phyloP scores from a whole-genome alignment of 2,888 invertebrate species.

The Philhelius pedissequus region DNA sequence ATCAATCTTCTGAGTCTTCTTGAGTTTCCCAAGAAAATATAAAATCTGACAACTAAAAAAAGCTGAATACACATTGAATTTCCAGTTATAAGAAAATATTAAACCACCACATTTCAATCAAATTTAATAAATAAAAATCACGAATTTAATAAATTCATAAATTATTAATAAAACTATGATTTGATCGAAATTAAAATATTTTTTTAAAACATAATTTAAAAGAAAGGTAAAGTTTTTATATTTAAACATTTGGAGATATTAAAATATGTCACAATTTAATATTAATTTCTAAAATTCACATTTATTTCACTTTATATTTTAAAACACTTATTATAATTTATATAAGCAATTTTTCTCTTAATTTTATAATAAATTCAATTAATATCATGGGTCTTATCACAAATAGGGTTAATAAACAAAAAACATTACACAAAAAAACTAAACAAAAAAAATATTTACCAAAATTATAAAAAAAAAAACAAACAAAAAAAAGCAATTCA shows the following conservation, averaged over 20 bases:
- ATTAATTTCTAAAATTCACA: not conserved
- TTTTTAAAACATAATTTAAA: too few relatives aligned
- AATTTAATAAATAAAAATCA: too few relatives aligned
- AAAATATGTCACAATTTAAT: not conserved
- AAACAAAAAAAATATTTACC: slow-evolving; percentile 40
- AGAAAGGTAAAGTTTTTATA: too few relatives aligned
- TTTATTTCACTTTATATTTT: not conserved
- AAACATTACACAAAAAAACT: slow-evolving; percentile 28
- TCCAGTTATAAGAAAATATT: too few relatives aligned
- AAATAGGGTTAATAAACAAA: slow-evolving; percentile 68
- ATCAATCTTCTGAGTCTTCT: too few relatives aligned
- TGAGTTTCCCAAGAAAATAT: too few relatives aligned
- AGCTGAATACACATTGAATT: too few relatives aligned
- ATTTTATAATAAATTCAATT: slow-evolving; percentile 72
- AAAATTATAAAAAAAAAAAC: slow-evolving; percentile 46
- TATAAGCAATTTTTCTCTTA: slow-evolving; percentile 20
- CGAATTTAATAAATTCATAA: too few relatives aligned
- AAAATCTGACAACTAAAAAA: too few relatives aligned
- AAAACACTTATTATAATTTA: slow-evolving; percentile 1
- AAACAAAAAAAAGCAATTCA: slow-evolving; percentile 51
- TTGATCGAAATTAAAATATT: too few relatives aligned
- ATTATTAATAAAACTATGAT: too few relatives aligned
- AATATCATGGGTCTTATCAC: slow-evolving; percentile 67
- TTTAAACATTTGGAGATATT: slow-evolving; percentile 18
- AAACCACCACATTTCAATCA: too few relatives aligned